phyloP scores from a whole-genome alignment of 2,888 invertebrate species.

The Noctua janthina region DNA sequence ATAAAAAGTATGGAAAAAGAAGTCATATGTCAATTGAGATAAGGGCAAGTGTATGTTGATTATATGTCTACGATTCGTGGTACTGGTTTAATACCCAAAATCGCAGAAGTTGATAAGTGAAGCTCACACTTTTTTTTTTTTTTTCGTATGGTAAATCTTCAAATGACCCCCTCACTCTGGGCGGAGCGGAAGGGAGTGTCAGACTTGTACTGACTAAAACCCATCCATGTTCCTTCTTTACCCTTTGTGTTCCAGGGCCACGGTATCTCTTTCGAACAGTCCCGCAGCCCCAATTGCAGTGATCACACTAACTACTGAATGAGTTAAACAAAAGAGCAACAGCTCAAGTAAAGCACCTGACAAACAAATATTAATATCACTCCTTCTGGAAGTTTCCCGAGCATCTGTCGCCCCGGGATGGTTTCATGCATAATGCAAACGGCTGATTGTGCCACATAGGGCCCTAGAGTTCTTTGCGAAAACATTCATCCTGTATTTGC shows the following conservation, averaged over 20 bases:
- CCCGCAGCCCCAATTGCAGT: neutral
- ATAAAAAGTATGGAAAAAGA: neutral
- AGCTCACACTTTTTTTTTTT: neutral
- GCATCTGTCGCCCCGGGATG: slow-evolving; percentile 84
- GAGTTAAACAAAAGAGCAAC: slow-evolving; percentile 65
- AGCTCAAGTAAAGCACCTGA: slow-evolving; percentile 73
- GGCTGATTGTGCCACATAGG: slow-evolving; percentile 85
- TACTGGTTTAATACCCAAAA: neutral
- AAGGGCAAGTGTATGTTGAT: neutral
- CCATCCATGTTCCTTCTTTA: no score
- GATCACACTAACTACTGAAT: slow-evolving; percentile 24
- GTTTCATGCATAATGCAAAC: slow-evolving; percentile 89
- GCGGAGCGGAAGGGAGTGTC: no score
- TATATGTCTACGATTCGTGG: neutral
- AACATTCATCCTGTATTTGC: slow-evolving; percentile 82
- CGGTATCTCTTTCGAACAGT: no score
- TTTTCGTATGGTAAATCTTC: no score
- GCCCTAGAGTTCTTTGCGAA: slow-evolving; percentile 81
- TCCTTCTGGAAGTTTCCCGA: slow-evolving; percentile 73
- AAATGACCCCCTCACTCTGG: no score
- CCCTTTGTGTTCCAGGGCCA: no score
- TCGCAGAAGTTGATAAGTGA: neutral
- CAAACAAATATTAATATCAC: slow-evolving; percentile 82
- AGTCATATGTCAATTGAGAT: neutral
- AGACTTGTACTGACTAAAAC: no score